phyloP scores from a whole-genome alignment of 2,113 vertebrate genomes.

The Forbesichthys papilliferus region DNA sequence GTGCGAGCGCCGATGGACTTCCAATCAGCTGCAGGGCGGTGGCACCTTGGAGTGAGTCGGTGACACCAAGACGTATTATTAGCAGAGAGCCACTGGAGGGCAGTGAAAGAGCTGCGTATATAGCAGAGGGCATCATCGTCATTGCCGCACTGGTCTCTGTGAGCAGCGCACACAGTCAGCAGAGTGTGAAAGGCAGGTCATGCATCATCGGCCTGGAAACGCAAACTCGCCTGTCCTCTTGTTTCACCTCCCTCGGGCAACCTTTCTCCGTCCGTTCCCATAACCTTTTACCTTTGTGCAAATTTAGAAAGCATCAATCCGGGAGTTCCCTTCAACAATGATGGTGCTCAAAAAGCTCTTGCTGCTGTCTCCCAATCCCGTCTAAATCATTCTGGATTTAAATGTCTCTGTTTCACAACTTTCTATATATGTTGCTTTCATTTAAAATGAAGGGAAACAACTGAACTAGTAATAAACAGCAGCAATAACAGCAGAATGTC shows the following conservation, averaged over 20 bases:
- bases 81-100: slow-evolving; percentile 75
- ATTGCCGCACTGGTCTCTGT: slow-evolving; percentile 11
- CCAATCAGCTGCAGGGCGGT: slow-evolving; percentile 14
- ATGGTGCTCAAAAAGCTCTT: not conserved
- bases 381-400: no score
- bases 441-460: slow-evolving; percentile 47
- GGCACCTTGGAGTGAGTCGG: slow-evolving; percentile 26
- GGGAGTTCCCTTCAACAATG: slow-evolving; percentile 14
- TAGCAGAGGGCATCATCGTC: slow-evolving; percentile 36
- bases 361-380: no score
- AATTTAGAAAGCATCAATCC: slow-evolving; percentile 9
- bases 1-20: slow-evolving; percentile 42
- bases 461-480: slow-evolving; percentile 41
- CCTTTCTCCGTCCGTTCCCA: slow-evolving; percentile 16
- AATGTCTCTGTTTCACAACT: no score
- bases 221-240: slow-evolving; percentile 46
- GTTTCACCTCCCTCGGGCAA: slow-evolving; percentile 29
- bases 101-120: slow-evolving; percentile 70
- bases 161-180: slow-evolving; percentile 66
- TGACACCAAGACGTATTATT: slow-evolving; percentile 44
- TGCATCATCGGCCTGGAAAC: slow-evolving; percentile 61
- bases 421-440: no score
- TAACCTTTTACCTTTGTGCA: slow-evolving; percentile 30
- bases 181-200: slow-evolving; percentile 65
- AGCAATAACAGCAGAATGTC: slow-evolving; percentile 37